These are phyloP conservation scores for Pachyuromys duprasi DNA, from an alignment of 2,797 vertebrate genomes.

Conservation along the genomic window DNA sequence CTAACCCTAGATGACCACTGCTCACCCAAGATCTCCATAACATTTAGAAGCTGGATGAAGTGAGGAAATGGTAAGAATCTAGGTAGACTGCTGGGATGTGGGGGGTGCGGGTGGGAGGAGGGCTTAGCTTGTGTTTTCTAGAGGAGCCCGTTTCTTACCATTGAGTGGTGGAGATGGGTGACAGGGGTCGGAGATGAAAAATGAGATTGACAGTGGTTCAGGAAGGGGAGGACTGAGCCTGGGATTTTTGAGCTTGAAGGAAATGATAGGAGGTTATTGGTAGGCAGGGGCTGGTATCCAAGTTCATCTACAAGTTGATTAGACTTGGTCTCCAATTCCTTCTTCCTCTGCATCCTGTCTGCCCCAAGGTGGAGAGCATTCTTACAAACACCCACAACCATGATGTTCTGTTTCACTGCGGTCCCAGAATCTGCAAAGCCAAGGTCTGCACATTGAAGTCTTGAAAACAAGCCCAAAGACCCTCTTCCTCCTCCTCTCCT, in stretches of 20 bases:
- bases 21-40: neutral
- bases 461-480: neutral
- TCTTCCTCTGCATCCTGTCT: neutral
- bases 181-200: neutral
- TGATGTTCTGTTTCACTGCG: neutral
- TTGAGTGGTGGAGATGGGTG: neutral
- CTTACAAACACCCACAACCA: neutral
- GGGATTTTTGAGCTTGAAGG: neutral
- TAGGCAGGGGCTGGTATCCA: neutral
- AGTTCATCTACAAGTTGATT: neutral
- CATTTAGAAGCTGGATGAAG: neutral
- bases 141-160: neutral
- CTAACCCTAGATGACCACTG: neutral
- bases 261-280: neutral
- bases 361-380: neutral
- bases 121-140: neutral
- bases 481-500: neutral
- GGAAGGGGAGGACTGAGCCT: neutral
- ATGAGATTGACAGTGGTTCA: neutral
- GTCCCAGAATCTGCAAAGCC: neutral
- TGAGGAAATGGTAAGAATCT: neutral
- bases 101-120: neutral
- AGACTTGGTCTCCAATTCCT: neutral
- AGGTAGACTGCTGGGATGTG: neutral
- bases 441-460: neutral